Base-by-base conservation (phyloP, 2,888 invertebrate species). In the Dioctria rufipes region DNA sequence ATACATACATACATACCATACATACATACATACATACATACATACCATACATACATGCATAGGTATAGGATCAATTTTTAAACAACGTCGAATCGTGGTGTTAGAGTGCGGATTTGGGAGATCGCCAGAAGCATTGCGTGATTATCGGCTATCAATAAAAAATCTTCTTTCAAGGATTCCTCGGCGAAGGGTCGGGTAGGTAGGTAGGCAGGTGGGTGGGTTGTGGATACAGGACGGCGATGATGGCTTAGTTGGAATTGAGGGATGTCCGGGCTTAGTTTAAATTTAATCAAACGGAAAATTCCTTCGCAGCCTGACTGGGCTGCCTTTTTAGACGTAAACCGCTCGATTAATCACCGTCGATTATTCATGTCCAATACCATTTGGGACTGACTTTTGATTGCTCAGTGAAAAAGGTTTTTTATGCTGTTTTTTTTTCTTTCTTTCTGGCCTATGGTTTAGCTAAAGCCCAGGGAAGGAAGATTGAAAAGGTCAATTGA, bases 221-320 rank as follows among this genome's bases (percentile, higher is more conserved):
- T 46, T 2, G 49, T 46, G 9, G 2, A 46, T 25, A 25, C 25
- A 46, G 49, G 49, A 46, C 5, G 9, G 9, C 39, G 40, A 6
- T 69, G 54, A 11, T 54, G 54, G 54, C 54, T 11, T 54, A 54
- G 73, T 60, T 73, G 73, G 54, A 13, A 13, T 5, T 54, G 54
- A n/a, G 46, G 46, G 54, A 11, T n/a, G 54, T 8, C 54, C 2
- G 11, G 54, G 11, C 54, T 11, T 54, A 60, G 73, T 73, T 73
- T 73, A 73, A 73, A 73, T 73, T 73, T 73, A 73, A 73, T 73
- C 73, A 73, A 73, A 40, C 42, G 73, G 73, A 73, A 73, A 73
- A 73, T 73, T 58, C 60, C 73, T 60, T 69, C 69, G 51, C 49
- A 69, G 51, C 39, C 69, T 49, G 39, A 25, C 46, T 46, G 67